These are phyloP conservation scores for Loriculus beryllinus DNA, from an alignment of 2,797 vertebrate genomes.

Conservation along the genomic window DNA sequence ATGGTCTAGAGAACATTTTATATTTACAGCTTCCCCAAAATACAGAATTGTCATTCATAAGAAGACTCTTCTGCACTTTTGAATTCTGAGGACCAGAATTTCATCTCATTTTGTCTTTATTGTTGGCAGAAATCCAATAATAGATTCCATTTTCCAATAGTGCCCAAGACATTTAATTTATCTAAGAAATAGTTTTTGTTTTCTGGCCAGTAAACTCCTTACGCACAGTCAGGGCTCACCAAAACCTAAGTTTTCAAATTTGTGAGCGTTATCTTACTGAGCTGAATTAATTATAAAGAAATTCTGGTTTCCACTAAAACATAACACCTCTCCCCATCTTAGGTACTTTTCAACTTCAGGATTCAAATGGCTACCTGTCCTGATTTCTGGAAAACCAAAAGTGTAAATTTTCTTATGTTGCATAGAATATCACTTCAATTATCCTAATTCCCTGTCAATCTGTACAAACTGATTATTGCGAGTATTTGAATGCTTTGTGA, in stretches of 20 bases:
- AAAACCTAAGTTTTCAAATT: neutral
- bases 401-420: neutral
- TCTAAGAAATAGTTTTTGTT: neutral
- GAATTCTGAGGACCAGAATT: neutral
- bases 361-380: neutral
- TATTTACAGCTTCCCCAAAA: neutral
- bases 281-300: neutral
- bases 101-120: neutral
- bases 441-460: neutral
- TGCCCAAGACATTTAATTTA: neutral
- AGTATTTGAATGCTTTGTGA: neutral
- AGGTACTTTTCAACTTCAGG: neutral
- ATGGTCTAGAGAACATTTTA: constrained; percentile 23
- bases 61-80: neutral
- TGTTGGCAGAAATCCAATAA: neutral
- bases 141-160: neutral
- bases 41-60: constrained; percentile 30
- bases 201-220: neutral
- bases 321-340: neutral
- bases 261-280: neutral
- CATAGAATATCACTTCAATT: neutral
- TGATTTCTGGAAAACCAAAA: neutral
- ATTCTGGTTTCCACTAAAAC: neutral
- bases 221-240: neutral
- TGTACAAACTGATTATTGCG: neutral